Conservation (phyloP, 2,888 invertebrate species). For the Cordilura impudica region DNA sequence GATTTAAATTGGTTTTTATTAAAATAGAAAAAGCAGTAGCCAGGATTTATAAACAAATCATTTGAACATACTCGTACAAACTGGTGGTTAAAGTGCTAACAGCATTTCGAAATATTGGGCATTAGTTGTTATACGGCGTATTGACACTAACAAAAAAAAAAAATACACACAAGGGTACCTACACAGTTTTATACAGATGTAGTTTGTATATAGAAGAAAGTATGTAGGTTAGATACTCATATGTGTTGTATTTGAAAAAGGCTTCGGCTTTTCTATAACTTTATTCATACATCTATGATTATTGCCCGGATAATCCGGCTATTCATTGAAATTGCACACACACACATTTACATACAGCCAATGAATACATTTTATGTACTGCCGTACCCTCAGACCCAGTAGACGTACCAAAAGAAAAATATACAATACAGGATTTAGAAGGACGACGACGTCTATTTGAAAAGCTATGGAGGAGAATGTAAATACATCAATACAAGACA, state of each 20-base stretch:
- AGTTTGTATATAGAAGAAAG: neutral
- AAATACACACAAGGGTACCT: no score
- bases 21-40: conserved; percentile 30
- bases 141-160: neutral
- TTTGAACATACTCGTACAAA: neutral
- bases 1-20: conserved; percentile 57
- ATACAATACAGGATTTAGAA: conserved; percentile 44
- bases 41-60: conserved; percentile 37
- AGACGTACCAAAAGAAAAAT: neutral
- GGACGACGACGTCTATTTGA: conserved; percentile 42
- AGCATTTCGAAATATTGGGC: conserved; percentile 8
- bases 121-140: neutral
- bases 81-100: conserved; percentile 45
- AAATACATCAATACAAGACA: conserved; percentile 40
- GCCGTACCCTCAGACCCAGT: neutral
- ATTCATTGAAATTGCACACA: conserved; percentile 63
- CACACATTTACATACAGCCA: conserved; percentile 14
- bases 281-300: conserved; percentile 72
- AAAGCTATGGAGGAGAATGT: conserved; percentile 38
- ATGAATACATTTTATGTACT: conserved; percentile 16
- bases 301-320: conserved; percentile 75
- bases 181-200: neutral
- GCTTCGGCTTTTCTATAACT: conserved; percentile 68
- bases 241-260: conserved; percentile 33
- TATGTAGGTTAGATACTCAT: conserved; percentile 6